Conservation (phyloP, 2,888 invertebrate genomes). For the Phyllotreta cruciferae region DNA sequence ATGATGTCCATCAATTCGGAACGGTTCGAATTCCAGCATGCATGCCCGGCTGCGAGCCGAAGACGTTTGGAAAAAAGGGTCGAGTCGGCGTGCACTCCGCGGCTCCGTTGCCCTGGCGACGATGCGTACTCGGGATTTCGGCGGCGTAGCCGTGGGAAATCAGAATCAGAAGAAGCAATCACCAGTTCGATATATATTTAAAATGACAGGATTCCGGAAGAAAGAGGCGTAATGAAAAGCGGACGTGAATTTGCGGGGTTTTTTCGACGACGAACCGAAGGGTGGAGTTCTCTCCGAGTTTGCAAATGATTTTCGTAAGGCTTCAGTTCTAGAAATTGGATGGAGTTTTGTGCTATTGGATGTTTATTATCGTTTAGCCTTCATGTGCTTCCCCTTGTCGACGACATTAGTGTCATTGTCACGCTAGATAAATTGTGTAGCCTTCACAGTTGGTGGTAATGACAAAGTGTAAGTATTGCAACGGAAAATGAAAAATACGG, state of each 20-base stretch:
- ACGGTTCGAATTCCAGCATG: slow-evolving; percentile 1
- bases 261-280: too few relatives aligned
- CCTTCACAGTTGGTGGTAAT: too few relatives aligned
- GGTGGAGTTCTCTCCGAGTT: too few relatives aligned
- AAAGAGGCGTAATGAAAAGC: slow-evolving; percentile 11
- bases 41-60: slow-evolving; percentile 4
- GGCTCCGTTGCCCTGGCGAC: slow-evolving; percentile 23
- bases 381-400: too few relatives aligned
- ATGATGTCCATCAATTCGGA: background rate
- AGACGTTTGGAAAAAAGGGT: slow-evolving; percentile 14
- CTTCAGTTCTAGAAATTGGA: too few relatives aligned
- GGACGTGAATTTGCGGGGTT: slow-evolving; percentile 8
- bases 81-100: slow-evolving; percentile 3
- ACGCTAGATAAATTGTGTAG: too few relatives aligned
- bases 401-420: too few relatives aligned
- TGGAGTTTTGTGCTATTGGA: too few relatives aligned
- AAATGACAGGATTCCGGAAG: slow-evolving; percentile 18
- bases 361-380: too few relatives aligned
- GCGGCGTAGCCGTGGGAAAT: slow-evolving; percentile 26
- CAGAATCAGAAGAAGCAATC: slow-evolving; percentile 36
- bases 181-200: slow-evolving; percentile 40
- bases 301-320: too few relatives aligned
- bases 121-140: slow-evolving; percentile 28
- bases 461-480: too few relatives aligned
- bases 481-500: too few relatives aligned